phyloP scores from a whole-genome alignment of 2,888 invertebrate species.

The Halictus ligatus region DNA sequence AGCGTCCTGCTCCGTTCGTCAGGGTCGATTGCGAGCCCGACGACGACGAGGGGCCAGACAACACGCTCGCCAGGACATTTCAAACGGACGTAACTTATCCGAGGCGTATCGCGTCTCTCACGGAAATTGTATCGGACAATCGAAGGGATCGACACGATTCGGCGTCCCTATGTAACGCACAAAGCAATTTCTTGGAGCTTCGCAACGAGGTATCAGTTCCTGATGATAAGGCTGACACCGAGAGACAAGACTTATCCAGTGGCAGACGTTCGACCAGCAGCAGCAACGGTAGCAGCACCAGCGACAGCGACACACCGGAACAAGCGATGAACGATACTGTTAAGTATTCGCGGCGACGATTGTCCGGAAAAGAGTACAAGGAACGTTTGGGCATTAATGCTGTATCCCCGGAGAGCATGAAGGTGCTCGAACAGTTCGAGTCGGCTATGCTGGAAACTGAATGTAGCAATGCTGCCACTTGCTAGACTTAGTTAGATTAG shows the following conservation, averaged over 20 bases:
- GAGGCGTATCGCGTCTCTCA: constrained; percentile 36
- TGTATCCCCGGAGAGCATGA: constrained; percentile 75
- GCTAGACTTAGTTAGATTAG: constrained; percentile 70
- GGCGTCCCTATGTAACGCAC: constrained; percentile 60
- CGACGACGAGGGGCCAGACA: constrained; percentile 57
- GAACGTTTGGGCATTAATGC: constrained; percentile 69
- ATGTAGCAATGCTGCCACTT: constrained; percentile 74
- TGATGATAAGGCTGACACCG: constrained; percentile 76
- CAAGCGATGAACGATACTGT: constrained; percentile 56
- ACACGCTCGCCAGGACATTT: constrained; percentile 28
- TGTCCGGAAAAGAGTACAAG: constrained; percentile 58
- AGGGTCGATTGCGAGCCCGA: constrained; percentile 40
- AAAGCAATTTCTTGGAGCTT: constrained; percentile 69
- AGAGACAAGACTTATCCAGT: constrained; percentile 76
- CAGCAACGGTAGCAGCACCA: constrained; percentile 54
- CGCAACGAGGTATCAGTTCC: constrained; percentile 72
- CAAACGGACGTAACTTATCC: constrained; percentile 35
- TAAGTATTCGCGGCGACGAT: constrained; percentile 45
- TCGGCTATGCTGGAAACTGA: constrained; percentile 74
- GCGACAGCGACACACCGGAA: constrained; percentile 67
- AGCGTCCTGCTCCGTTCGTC: constrained; percentile 33
- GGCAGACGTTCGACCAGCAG: constrained; percentile 62
- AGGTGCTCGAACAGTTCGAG: constrained; percentile 77
- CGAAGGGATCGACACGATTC: constrained; percentile 46
- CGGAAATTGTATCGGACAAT: constrained; percentile 46